Percentiles rank a stretch among this genome's conserved stretches.
Evolutionary conservation across 2,888 invertebrate species (phyloP).

Genomic region (Trichopoda pennipes): DNA sequence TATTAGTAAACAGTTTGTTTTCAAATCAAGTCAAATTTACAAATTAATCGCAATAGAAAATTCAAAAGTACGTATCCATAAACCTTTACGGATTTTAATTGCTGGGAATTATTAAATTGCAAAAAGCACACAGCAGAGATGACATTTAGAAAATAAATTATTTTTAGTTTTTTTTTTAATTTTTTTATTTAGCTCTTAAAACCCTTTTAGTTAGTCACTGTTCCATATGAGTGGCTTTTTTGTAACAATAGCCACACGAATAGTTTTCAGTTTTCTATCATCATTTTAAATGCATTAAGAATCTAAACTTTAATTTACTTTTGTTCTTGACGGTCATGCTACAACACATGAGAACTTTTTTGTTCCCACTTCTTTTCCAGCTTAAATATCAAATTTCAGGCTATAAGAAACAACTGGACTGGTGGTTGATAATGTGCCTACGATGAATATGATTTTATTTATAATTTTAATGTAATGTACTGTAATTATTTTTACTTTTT

Average conservation of each 20-base stretch:
- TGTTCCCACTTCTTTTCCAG: constrained; percentile 34
- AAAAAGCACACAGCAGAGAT: not conserved
- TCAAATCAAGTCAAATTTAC: too few relatives aligned
- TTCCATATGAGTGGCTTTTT: constrained; percentile 57
- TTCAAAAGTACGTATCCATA: too few relatives aligned
- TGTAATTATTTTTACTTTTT: constrained; percentile 13
- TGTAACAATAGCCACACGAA: constrained; percentile 26
- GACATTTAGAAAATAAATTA: not conserved
- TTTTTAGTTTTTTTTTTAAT: constrained; percentile 9
- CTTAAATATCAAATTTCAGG: constrained; percentile 47
- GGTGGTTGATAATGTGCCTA: constrained; percentile 12
- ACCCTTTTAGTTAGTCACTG: constrained; percentile 54
- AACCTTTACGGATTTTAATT: not conserved
- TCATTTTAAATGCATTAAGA: constrained; percentile 46
- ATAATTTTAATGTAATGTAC: constrained; percentile 1
- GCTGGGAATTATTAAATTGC: not conserved
- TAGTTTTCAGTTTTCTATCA: constrained; percentile 35
- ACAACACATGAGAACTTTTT: constrained; percentile 55
- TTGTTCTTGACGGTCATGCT: constrained; percentile 53
- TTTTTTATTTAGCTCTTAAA: constrained; percentile 22
- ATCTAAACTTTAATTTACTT: constrained; percentile 60
- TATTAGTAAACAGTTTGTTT: too few relatives aligned
- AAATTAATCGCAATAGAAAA: too few relatives aligned
- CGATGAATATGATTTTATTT: constrained; percentile 23
- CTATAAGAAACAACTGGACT: not conserved